phyloP scores from a whole-genome alignment of 1,140 invertebrate species.

The Caenorhabditis remanei region DNA sequence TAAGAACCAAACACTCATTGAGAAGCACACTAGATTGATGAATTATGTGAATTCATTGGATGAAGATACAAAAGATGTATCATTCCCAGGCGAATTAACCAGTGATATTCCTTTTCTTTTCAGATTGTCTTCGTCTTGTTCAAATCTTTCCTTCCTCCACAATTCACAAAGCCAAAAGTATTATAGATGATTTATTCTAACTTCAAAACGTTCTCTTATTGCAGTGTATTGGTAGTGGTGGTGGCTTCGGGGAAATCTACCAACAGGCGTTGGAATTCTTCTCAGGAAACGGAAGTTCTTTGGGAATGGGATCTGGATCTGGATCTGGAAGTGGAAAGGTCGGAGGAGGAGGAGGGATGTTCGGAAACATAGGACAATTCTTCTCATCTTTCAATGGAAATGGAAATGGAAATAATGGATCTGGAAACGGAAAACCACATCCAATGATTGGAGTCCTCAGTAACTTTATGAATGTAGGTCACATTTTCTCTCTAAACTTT shows the following conservation, averaged over 20 bases:
- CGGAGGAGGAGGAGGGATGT: neutral
- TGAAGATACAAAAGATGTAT: constrained; percentile 19
- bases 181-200: neutral
- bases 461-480: constrained; percentile 25
- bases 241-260: too few relatives aligned
- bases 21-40: constrained; percentile 15
- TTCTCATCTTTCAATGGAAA: constrained; percentile 7
- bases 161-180: constrained; percentile 27
- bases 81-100: neutral
- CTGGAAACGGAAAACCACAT: neutral
- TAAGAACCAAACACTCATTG: constrained; percentile 6
- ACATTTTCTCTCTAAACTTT: neutral
- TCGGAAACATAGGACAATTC: neutral
- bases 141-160: constrained; percentile 17
- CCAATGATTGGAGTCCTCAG: constrained; percentile 10
- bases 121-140: constrained; percentile 50
- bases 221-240: neutral
- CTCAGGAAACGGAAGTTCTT: neutral
- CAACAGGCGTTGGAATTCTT: too few relatives aligned
- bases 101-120: neutral
- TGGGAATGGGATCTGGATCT: neutral
- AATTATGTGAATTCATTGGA: constrained; percentile 14
- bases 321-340: constrained; percentile 1
- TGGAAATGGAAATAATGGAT: neutral
- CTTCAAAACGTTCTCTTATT: neutral